Evolutionary conservation across 2,113 vertebrate species (phyloP), one percentile per base, ranked within the genome.

Genomic region (Baryphthengus martii): DNA sequence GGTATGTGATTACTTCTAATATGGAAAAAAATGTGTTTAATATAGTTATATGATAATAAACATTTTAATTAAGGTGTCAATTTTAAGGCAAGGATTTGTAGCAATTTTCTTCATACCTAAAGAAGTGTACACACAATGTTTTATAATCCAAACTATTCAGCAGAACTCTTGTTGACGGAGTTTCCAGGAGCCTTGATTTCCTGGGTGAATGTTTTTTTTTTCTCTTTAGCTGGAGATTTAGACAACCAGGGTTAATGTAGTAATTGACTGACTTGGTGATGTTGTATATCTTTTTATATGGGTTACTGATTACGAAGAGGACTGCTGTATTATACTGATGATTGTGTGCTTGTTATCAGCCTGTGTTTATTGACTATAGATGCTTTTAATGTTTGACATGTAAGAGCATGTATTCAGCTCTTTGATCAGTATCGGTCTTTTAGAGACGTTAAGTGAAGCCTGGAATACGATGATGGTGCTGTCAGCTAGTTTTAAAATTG

Each of bases 81-180:
- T 58, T 39, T 82, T 75, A 62, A 58, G 66, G 40, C 10, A 65
- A 52, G 20, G 39, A 29, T 55, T 86, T 56, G 9, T 47, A 74
- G 12, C 31, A 52, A 7, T 28, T 20, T 49, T 55, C 33, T 63
- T 59, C 9, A 3, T 74, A 37, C 8, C 2, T 33, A 15, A 40
- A 8, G 3, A 24, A 72, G 13, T 9, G 7, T 33, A 10, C 6
- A 5, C 8, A 45, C 13, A 39, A 0, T 68, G 21, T 75, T 63
- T 28, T 44, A 88, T 37, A 82, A 50, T 53, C 13, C 11, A 29
- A 10, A 29, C 14, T 72, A 18, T 23, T 84, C 10, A 50, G 18
- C 8, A 58, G 20, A 56, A 10, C 9, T 61, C 2, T 50, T 74
- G 7, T 5, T 88, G 50, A 25, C 9, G 23, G 11, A 8, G 21